phyloP scores from a whole-genome alignment of 2,797 vertebrate genomes.

The Pantherophis alleghaniensis region DNA sequence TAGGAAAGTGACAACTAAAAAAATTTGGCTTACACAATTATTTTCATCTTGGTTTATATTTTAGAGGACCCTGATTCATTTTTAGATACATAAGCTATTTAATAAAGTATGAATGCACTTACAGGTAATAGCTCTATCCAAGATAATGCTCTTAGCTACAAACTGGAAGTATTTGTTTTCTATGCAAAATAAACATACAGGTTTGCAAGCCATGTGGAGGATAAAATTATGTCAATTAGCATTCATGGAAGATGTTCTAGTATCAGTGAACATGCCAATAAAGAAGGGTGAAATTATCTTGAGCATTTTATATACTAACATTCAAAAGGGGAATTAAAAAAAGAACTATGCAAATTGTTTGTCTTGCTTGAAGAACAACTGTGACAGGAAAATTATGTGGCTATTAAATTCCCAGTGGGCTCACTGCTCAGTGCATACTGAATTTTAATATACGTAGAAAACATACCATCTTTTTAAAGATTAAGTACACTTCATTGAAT shows the following conservation, averaged over 20 bases:
- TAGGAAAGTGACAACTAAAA: neutral
- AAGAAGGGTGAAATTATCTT: neutral
- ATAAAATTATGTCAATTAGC: neutral
- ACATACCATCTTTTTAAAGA: neutral
- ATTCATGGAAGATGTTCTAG: neutral
- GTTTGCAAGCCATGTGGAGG: neutral
- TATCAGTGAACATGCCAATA: neutral
- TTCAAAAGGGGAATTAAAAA: neutral
- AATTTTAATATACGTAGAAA: slow-evolving; percentile 1
- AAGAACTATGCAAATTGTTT: neutral
- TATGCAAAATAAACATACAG: neutral
- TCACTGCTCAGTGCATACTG: neutral
- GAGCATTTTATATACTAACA: neutral
- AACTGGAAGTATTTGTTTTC: neutral
- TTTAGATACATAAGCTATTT: neutral
- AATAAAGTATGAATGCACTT: slow-evolving; percentile 2
- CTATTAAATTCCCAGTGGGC: neutral
- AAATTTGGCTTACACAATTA: neutral
- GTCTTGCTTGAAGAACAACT: neutral
- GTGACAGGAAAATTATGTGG: neutral
- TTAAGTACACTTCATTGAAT: neutral
- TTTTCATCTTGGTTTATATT: slow-evolving; percentile 1
- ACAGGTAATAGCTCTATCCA: neutral
- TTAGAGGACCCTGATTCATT: neutral
- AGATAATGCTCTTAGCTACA: neutral